Evolutionary conservation across 2,888 invertebrate species (phyloP), one percentile per base, ranked within the genome.

Genomic region (Tetragnatha montana): DNA sequence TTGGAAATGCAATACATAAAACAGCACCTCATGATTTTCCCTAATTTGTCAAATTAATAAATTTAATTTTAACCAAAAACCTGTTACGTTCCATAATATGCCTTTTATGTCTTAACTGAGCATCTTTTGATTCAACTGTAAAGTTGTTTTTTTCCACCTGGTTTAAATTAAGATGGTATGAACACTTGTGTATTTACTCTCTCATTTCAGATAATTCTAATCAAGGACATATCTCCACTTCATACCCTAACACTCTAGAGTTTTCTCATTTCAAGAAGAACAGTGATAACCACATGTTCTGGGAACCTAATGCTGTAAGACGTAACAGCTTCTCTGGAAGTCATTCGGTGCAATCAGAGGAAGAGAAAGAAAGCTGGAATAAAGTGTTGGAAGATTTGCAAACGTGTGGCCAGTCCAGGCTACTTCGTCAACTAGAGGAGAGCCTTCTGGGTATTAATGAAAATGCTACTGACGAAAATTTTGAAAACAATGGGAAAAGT

Each of bases 311-410:
- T 51, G 89, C 87, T 50, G 86, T 88, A 17, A 91, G 92, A 78
- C 82, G 91, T 68, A 92, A 92, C 83, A 92, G 92, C 91, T 87
- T 73, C 79, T 82, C 90, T 69, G 90, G 83, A 10, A 90, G 90
- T 35, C 80, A 73, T 3, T 88, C 84, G 35, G 80, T 86, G 14
- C 87, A 85, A 71, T 91, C 91, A n/a, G 91, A 90, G 50, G 90
- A 89, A 69, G 91, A 91, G 35, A 91, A 91, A 19, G 90, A 88
- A 21, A 91, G 91, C 80, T 92, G 93, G 93, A 91, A 92, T 73
- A 92, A 92, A 73, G 92, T 93, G 17, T 90, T 93, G 75, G 92
- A 93, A 84, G 93, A 93, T n/a, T 90, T 93, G 68, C 93, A 93
- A 87, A 92, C 92, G 8, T 92, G 93, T 80, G 92, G 93, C 7